Evolutionary conservation across 2,113 vertebrate genomes (phyloP).

Genomic region (Trachemys scripta): DNA sequence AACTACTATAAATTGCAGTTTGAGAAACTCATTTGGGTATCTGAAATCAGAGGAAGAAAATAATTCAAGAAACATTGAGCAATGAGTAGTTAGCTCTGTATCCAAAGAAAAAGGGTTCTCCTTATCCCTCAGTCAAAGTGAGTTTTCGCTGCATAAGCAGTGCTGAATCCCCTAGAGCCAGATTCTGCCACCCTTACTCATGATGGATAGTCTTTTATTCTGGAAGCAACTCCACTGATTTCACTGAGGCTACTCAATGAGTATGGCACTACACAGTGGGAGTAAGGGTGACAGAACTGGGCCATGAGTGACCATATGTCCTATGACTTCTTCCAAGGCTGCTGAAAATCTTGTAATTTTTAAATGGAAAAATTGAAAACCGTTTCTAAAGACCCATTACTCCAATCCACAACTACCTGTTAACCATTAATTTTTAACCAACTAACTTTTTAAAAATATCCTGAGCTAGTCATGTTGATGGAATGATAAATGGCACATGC

Average conservation of each 20-base stretch:
- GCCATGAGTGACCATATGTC: not conserved
- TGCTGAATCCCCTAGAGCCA: not conserved
- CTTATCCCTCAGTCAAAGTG: not conserved
- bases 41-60: not conserved
- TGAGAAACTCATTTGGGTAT: not conserved
- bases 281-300: not conserved
- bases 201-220: not conserved
- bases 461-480: not conserved
- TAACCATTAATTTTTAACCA: not conserved
- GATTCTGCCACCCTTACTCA: fast-evolving
- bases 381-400: not conserved
- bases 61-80: not conserved
- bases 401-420: not conserved
- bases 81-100: not conserved
- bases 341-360: not conserved
- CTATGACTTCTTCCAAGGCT: not conserved
- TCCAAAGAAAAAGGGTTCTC: not conserved
- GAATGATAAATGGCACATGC: not conserved
- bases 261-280: not conserved
- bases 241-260: not conserved
- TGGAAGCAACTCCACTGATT: not conserved
- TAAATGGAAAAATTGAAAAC: fast-evolving
- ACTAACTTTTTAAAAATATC: not conserved
- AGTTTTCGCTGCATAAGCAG: not conserved
- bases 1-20: not conserved